phyloP scores from a whole-genome alignment of 2,797 vertebrate species.

The Neosilurus mollespiculum region DNA sequence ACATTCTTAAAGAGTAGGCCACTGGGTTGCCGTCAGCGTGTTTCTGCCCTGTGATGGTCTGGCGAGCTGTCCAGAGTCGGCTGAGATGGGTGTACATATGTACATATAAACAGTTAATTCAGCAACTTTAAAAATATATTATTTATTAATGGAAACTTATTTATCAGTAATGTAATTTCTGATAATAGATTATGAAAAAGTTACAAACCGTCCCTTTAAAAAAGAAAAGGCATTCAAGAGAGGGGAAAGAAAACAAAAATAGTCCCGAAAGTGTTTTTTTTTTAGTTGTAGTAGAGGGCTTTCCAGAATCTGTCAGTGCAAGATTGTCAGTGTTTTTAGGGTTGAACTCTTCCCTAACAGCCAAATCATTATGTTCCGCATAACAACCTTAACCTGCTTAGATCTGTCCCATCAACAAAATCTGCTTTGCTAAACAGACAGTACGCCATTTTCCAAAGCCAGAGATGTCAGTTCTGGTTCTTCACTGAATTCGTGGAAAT shows the following conservation, averaged over 20 bases:
- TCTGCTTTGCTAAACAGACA: conserved; percentile 15
- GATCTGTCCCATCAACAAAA: conserved; percentile 16
- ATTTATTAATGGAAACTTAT: too few relatives aligned
- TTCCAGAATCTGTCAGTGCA: neutral
- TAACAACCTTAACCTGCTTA: conserved; percentile 11
- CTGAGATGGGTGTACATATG: too few relatives aligned
- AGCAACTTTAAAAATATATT: too few relatives aligned
- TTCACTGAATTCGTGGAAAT: neutral
- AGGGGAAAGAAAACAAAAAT: neutral
- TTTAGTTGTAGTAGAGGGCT: neutral
- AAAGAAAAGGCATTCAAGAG: neutral
- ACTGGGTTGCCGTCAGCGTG: too few relatives aligned
- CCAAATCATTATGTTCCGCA: conserved; percentile 17
- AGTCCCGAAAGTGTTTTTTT: neutral
- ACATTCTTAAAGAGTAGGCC: too few relatives aligned
- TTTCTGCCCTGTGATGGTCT: too few relatives aligned
- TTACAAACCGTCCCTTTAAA: too few relatives aligned
- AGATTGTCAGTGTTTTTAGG: neutral
- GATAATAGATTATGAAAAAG: too few relatives aligned
- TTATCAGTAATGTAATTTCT: too few relatives aligned
- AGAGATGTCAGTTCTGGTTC: conserved; percentile 4
- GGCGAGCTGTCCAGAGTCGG: too few relatives aligned
- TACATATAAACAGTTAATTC: too few relatives aligned
- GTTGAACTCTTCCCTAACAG: conserved; percentile 20
- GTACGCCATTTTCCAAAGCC: neutral